Evolutionary conservation across 2,797 vertebrate species (phyloP), one percentile per base, ranked within the genome.

Genomic region (Darevskia nairensis): DNA sequence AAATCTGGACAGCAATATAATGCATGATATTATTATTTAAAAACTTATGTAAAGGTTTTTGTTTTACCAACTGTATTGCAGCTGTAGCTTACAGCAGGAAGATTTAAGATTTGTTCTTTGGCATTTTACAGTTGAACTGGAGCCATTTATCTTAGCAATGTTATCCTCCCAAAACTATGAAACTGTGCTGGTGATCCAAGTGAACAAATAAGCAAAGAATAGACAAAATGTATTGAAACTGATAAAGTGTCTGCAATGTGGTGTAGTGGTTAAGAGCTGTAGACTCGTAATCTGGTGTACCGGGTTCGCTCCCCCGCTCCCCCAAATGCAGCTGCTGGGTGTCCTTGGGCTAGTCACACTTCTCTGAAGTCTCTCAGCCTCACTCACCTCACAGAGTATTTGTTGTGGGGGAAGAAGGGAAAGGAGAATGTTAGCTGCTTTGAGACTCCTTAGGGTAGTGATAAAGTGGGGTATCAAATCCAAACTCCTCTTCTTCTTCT

Each of bases 81-180:
- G 39, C 6, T 55, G 68, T 50, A 80, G 39, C 80, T 75, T 85
- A 1, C n/a, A 66, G 77, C 32, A 29, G 74, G 41, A 75, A 85
- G 69, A 74, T 80, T 72, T 72, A 80, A 72, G 66, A 44, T 80
- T 79, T 72, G 35, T 84, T 88, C 23, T 88, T 84, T 61, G 68
- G 39, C 39, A 72, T 88, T 85, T 89, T 50, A 80, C 9, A 9
- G 29, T 32, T 66, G 23, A 89, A 75, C 75, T 75, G 76, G 41
- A 89, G 23, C 69, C 88, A 89, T 89, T 89, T 23, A 6, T 85
- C 78, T 81, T 76, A 50, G 69, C 44, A 81, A 23, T 27, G 13
- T 61, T 46, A 8, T 35, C 72, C 82, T 80, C 29, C 50, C 13
- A 66, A 85, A 74, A 74, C 55, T 84, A 64, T 80, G 55, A 72